Conservation (phyloP, 2,797 vertebrate species). For the Ceyx erithaca region DNA sequence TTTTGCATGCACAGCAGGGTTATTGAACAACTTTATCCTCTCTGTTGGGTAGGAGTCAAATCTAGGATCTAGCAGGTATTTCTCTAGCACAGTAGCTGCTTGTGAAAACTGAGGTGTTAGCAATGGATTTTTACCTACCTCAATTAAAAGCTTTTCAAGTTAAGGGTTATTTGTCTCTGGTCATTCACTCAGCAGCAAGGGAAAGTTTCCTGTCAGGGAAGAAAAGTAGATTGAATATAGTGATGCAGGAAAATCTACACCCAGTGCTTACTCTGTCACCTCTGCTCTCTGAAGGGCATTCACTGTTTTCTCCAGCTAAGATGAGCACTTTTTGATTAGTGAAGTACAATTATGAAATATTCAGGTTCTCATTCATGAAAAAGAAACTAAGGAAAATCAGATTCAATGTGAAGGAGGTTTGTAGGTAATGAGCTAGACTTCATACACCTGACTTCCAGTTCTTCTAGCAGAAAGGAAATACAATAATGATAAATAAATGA, state of each 20-base stretch:
- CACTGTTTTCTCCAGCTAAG: slow-evolving; percentile 80
- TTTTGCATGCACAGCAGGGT: slow-evolving; percentile 78
- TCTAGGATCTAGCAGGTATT: not conserved
- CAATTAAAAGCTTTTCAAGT: not conserved
- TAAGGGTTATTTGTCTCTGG: not conserved
- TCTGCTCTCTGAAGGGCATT: slow-evolving; percentile 77
- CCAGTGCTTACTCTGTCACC: slow-evolving; percentile 80
- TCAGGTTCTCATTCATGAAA: not conserved
- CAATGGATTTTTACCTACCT: not conserved
- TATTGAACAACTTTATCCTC: slow-evolving; percentile 76
- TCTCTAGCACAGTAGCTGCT: not conserved
- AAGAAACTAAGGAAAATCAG: not conserved
- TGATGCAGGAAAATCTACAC: slow-evolving; percentile 80
- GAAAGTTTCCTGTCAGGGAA: slow-evolving; percentile 75
- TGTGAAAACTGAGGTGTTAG: not conserved
- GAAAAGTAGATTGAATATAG: slow-evolving; percentile 51
- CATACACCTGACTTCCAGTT: accelerated
- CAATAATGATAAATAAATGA: not conserved
- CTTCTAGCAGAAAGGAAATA: not conserved
- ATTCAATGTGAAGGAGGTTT: not conserved
- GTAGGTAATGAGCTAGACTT: not conserved
- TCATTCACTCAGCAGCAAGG: slow-evolving; percentile 42
- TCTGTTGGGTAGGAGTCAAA: slow-evolving; percentile 79
- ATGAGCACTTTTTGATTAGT: not conserved
- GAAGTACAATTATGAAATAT: not conserved